A percentile compares a stretch with the other conserved stretches of the same genome.
phyloP scores from a whole-genome alignment of 2,797 vertebrate genomes.

The Crocodylus rhombifer region DNA sequence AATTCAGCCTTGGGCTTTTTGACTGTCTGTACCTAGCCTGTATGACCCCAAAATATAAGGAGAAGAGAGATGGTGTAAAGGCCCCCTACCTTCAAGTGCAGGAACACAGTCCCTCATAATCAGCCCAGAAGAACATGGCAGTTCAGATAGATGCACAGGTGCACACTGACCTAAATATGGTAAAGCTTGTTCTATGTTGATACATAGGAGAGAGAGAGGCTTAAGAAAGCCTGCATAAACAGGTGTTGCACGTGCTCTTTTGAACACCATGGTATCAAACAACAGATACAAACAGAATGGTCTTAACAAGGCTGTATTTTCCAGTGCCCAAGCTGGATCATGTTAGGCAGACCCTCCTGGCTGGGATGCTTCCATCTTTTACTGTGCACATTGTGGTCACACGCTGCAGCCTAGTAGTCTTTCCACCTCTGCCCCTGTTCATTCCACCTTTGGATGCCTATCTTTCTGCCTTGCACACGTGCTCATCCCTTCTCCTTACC shows the following conservation, averaged over 20 bases:
- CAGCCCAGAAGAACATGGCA: background rate
- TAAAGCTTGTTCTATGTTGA: background rate
- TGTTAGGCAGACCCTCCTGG: background rate
- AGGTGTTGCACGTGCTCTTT: background rate
- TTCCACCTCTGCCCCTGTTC: background rate
- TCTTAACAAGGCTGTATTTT: background rate
- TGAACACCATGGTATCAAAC: background rate
- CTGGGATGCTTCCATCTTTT: no score
- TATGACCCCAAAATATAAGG: background rate
- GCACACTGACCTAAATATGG: no score
- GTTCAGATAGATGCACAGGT: fast-evolving
- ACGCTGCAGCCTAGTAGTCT: background rate
- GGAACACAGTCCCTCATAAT: background rate
- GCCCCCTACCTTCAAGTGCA: background rate
- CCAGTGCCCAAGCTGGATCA: fast-evolving
- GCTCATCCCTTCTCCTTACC: background rate
- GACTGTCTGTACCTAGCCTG: no score
- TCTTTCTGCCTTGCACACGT: no score
- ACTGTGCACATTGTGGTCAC: no score
- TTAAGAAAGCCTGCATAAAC: background rate
- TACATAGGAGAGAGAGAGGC: background rate
- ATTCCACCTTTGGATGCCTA: background rate
- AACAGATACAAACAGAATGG: background rate
- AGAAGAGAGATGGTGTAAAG: background rate
- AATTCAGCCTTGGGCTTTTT: no score